Evolutionary conservation across 2,797 vertebrate genomes (phyloP).

Genomic region (Glyptemys insculpta): DNA sequence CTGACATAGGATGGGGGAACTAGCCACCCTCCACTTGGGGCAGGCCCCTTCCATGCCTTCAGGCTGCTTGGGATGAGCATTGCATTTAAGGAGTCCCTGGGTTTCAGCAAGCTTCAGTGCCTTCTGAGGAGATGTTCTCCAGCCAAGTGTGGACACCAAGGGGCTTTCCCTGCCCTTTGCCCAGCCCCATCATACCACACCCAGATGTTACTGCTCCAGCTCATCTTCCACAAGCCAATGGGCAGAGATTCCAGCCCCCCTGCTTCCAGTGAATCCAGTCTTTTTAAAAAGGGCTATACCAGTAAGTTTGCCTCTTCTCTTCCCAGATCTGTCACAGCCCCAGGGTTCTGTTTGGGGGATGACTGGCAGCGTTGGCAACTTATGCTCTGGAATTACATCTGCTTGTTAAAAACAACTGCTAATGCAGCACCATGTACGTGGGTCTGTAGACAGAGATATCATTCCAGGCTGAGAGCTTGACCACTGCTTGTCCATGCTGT

Average conservation of each 20-base stretch:
- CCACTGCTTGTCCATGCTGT: background rate
- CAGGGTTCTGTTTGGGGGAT: too few species aligned
- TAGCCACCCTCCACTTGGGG: too few species aligned
- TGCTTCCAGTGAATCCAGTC: too few species aligned
- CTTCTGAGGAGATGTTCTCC: background rate
- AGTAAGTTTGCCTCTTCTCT: background rate
- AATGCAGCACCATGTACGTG: background rate
- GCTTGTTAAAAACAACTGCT: background rate
- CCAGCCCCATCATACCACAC: background rate
- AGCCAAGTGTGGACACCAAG: background rate
- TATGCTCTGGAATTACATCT: too few species aligned
- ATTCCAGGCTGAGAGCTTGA: background rate
- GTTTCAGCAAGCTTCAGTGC: background rate
- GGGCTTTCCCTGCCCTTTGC: background rate
- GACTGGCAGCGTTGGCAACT: too few species aligned
- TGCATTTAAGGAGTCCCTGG: background rate
- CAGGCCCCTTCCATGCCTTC: background rate
- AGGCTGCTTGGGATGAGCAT: background rate
- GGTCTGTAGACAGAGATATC: background rate
- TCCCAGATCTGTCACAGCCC: background rate
- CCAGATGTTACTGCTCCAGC: too few species aligned
- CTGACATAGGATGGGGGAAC: too few species aligned
- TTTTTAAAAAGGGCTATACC: too few species aligned
- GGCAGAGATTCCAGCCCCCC: too few species aligned
- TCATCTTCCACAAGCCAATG: background rate